A percentile compares a stretch with the other conserved stretches of the same genome.
phyloP scores from a whole-genome alignment of 2,888 invertebrate genomes.

The Volucella inanis region DNA sequence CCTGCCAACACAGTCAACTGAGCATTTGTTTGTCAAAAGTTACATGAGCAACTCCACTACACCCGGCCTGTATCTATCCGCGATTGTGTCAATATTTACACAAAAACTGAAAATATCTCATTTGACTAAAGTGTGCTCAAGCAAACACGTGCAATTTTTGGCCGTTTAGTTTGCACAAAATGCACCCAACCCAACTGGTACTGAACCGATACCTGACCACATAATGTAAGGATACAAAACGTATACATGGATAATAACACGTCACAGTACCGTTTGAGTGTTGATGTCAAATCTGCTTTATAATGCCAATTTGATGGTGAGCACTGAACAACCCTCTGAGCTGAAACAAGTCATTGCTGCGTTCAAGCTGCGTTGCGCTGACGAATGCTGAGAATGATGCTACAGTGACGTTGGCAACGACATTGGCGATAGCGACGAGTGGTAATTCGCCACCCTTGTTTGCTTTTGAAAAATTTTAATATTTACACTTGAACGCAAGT shows the following conservation, averaged over 20 bases:
- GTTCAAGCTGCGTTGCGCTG: constrained; percentile 31
- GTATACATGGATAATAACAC: constrained; percentile 73
- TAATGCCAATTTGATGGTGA: constrained; percentile 53
- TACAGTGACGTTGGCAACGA: not conserved
- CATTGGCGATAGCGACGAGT: not conserved
- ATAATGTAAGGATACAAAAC: constrained; percentile 57
- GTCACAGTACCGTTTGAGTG: constrained; percentile 51
- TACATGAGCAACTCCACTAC: constrained; percentile 1
- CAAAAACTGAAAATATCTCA: constrained; percentile 67
- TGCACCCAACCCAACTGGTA: constrained; percentile 35
- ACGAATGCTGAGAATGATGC: constrained; percentile 18
- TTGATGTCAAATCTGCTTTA: constrained; percentile 19
- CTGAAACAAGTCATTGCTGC: too few relatives aligned
- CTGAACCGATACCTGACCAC: constrained; percentile 14
- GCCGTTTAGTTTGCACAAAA: constrained; percentile 70
- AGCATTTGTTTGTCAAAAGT: constrained; percentile 35
- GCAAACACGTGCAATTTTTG: constrained; percentile 73
- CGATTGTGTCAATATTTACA: constrained; percentile 71
- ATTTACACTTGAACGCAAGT: constrained; percentile 73
- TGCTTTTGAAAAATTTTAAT: constrained; percentile 71
- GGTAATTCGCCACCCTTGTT: constrained; percentile 58
- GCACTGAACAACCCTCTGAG: constrained; percentile 57
- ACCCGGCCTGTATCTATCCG: constrained; percentile 27
- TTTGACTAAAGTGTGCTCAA: constrained; percentile 70
- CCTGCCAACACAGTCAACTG: constrained; percentile 8